Evolutionary conservation across 2,797 vertebrate species (phyloP).

Genomic region (Periophthalmus magnuspinnatus): DNA sequence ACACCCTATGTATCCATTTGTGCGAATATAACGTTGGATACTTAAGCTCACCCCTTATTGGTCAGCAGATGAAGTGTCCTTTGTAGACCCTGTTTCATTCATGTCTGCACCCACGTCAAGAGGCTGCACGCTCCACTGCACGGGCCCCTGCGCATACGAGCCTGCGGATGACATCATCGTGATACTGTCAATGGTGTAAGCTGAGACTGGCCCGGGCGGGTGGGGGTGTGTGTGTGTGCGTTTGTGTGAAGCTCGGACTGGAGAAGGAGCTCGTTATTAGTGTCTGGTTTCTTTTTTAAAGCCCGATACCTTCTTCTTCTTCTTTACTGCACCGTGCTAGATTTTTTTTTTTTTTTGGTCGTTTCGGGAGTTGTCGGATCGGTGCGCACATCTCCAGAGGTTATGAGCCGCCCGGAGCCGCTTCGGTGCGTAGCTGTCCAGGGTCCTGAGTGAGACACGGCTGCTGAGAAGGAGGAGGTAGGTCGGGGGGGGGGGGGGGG

Average conservation of each 20-base stretch:
- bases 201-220: constrained; percentile 45
- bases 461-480: constrained; percentile 47
- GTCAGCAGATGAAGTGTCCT: too few species aligned
- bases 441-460: constrained; percentile 77
- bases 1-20: too few species aligned
- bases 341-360: constrained; percentile 6
- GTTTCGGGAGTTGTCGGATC: not conserved
- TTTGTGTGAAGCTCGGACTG: constrained; percentile 28
- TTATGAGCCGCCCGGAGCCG: constrained; percentile 78
- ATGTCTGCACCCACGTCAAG: not conserved
- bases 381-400: constrained; percentile 43
- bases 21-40: too few species aligned
- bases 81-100: not conserved
- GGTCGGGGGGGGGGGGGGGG: too few species aligned
- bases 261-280: constrained; percentile 14
- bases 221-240: constrained; percentile 42
- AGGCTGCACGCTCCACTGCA: not conserved
- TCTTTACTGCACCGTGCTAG: not conserved
- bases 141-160: constrained; percentile 41
- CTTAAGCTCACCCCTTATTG: too few species aligned
- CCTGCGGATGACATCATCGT: constrained; percentile 80
- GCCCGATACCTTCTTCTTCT: not conserved
- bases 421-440: constrained; percentile 81
- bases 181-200: constrained; percentile 71
- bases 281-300: constrained; percentile 37